phyloP scores from a whole-genome alignment of 2,113 vertebrate species.

The Eidolon helvum region DNA sequence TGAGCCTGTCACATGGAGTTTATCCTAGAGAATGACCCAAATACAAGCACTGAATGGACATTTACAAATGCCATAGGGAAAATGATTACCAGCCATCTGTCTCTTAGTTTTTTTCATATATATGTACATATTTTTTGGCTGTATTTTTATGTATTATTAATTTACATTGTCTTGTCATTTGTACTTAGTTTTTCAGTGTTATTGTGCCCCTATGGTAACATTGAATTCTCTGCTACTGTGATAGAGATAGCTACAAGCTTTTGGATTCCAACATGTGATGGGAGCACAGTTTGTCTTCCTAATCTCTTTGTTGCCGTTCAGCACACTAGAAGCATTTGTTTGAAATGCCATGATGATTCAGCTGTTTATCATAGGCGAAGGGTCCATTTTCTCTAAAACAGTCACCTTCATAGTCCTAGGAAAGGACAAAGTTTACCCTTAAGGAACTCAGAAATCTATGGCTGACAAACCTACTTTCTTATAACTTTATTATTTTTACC shows the following conservation, averaged over 20 bases:
- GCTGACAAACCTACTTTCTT: not conserved
- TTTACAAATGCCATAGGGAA: constrained; percentile 75
- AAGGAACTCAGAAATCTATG: not conserved
- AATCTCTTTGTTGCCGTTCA: constrained; percentile 38
- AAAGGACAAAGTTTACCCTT: not conserved
- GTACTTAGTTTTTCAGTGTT: constrained; percentile 46
- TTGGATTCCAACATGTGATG: constrained; percentile 16
- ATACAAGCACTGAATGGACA: constrained; percentile 74
- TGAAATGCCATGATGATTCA: constrained; percentile 5
- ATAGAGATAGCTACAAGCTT: constrained; percentile 39
- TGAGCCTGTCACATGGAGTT: constrained; percentile 76
- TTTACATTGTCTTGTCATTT: constrained; percentile 65
- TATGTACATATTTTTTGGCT: constrained; percentile 55
- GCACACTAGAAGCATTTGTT: not conserved
- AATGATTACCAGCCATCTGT: constrained; percentile 83
- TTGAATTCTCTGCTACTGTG: not conserved
- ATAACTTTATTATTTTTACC: not conserved
- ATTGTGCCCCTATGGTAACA: not conserved
- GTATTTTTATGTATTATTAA: constrained; percentile 65
- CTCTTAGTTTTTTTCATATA: constrained; percentile 61
- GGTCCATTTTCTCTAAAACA: not conserved
- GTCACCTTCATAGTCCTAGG: not conserved
- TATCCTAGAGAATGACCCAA: constrained; percentile 83
- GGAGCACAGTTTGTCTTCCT: not conserved
- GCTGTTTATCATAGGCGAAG: not conserved